Conservation (phyloP, 2,797 vertebrate species). For the Acrocephalus scirpaceus region DNA sequence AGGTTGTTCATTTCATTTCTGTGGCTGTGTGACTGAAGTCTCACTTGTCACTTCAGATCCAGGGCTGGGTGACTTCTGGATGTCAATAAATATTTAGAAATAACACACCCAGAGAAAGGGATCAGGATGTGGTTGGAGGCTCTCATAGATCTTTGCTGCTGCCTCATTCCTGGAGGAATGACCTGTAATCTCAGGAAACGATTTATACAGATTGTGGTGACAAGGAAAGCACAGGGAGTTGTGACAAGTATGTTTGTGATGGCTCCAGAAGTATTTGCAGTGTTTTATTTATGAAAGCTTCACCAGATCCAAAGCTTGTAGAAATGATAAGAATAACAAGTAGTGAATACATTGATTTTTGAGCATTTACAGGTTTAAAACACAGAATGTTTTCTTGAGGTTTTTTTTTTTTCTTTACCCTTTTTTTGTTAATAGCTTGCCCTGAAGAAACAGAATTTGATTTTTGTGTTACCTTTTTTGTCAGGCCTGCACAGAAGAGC, state of each 20-base stretch:
- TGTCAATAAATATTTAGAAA: slow-evolving; percentile 60
- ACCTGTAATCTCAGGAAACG: slow-evolving; percentile 51
- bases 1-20: background rate
- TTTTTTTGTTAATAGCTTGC: background rate
- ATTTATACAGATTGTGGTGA: slow-evolving; percentile 22
- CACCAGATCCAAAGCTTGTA: slow-evolving; percentile 26
- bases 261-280: slow-evolving; percentile 47
- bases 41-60: slow-evolving; percentile 16
- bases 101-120: slow-evolving; percentile 50
- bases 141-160: slow-evolving; percentile 33
- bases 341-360: slow-evolving; percentile 20
- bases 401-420: slow-evolving; percentile 11
- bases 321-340: background rate
- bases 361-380: background rate
- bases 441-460: background rate
- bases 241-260: slow-evolving; percentile 37
- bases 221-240: slow-evolving; percentile 34
- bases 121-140: slow-evolving; percentile 18
- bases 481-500: background rate
- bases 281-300: slow-evolving; percentile 52
- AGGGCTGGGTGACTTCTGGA: slow-evolving; percentile 18
- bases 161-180: slow-evolving; percentile 31
- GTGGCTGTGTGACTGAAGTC: background rate
- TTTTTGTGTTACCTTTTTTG: background rate
- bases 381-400: background rate